A percentile compares a stretch with the other conserved stretches of the same genome.
phyloP scores from a whole-genome alignment of 1,140 invertebrate genomes.

The Drosophila santomea region DNA sequence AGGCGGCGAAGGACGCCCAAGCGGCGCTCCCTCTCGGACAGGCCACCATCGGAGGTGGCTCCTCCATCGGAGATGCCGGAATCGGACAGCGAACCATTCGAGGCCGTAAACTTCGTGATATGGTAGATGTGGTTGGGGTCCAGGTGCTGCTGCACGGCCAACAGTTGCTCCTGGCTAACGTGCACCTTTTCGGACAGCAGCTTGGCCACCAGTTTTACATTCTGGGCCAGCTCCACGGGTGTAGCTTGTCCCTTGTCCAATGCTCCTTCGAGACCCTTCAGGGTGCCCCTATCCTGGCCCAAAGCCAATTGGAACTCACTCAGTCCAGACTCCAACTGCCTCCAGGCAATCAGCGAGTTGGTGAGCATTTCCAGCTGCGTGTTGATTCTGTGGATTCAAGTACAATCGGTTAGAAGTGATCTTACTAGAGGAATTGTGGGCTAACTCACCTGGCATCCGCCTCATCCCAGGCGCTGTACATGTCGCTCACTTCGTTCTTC shows the following conservation, averaged over 20 bases:
- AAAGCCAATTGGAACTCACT: constrained; percentile 88
- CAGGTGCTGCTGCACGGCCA: constrained; percentile 74
- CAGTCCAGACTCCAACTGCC: constrained; percentile 87
- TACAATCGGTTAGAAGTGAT: not conserved
- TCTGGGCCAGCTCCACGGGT: constrained; percentile 87
- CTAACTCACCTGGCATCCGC: constrained; percentile 89
- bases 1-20: constrained; percentile 88
- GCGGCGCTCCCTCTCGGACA: constrained; percentile 90
- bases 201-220: constrained; percentile 88
- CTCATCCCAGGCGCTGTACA: constrained; percentile 92
- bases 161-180: constrained; percentile 84
- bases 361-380: constrained; percentile 77
- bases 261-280: constrained; percentile 87
- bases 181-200: constrained; percentile 89
- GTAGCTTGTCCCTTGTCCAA: constrained; percentile 87
- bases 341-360: constrained; percentile 86
- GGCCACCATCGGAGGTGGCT: constrained; percentile 88
- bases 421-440: not conserved
- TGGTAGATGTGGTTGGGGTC: constrained; percentile 80
- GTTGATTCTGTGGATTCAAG: constrained; percentile 61
- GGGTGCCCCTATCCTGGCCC: constrained; percentile 88
- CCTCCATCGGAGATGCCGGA: constrained; percentile 92
- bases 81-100: constrained; percentile 89
- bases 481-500: constrained; percentile 90
- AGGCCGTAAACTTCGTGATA: constrained; percentile 82